These are phyloP conservation scores for Tinea pellionella DNA, from an alignment of 2,888 invertebrate genomes.

Conservation along the genomic window DNA sequence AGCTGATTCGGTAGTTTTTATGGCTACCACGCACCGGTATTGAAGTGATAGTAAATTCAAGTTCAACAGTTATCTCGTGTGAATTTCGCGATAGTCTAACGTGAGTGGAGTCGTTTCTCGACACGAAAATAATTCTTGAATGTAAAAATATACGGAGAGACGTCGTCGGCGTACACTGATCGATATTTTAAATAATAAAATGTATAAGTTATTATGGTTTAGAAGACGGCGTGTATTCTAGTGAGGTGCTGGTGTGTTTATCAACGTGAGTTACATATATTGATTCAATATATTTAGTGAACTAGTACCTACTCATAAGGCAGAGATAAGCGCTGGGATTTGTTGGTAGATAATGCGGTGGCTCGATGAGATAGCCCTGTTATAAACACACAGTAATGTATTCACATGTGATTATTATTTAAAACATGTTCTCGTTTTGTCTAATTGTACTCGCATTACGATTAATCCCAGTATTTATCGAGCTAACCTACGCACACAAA, in stretches of 20 bases:
- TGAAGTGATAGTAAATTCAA: not conserved
- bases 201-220: slow-evolving; percentile 36
- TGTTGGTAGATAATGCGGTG: slow-evolving; percentile 46
- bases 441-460: too few species aligned
- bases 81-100: not conserved
- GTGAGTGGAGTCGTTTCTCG: slow-evolving; percentile 27
- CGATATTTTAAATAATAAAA: slow-evolving; percentile 69
- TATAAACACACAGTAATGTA: not conserved
- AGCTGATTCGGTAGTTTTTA: slow-evolving; percentile 39
- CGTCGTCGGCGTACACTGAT: slow-evolving; percentile 56
- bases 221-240: not conserved
- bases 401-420: not conserved
- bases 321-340: slow-evolving; percentile 46
- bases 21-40: not conserved
- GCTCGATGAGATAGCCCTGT: slow-evolving; percentile 23
- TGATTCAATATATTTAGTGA: slow-evolving; percentile 43
- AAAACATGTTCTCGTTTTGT: too few species aligned
- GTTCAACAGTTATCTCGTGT: not conserved
- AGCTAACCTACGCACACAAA: too few species aligned
- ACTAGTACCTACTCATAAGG: slow-evolving; percentile 25
- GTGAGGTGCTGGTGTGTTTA: slow-evolving; percentile 22
- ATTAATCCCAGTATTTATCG: too few species aligned
- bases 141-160: slow-evolving; percentile 53
- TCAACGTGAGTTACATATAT: slow-evolving; percentile 23
- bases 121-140: slow-evolving; percentile 43